These are phyloP conservation scores for Vidua chalybeata DNA, from an alignment of 2,113 vertebrate species.

Conservation along the genomic window DNA sequence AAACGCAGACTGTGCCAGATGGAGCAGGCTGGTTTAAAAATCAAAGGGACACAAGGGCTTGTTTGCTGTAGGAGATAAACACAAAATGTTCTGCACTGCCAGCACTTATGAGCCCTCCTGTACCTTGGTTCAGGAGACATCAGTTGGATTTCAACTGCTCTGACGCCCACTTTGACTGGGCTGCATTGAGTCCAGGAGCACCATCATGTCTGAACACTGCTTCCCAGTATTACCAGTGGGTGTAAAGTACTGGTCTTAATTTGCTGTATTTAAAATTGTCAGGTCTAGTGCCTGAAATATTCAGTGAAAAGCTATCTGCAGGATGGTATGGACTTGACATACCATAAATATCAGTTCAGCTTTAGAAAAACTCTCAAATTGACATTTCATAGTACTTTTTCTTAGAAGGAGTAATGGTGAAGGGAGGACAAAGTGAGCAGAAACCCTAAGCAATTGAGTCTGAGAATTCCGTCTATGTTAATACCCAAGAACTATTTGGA, in stretches of 20 bases:
- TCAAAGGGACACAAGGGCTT: background rate
- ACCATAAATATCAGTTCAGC: background rate
- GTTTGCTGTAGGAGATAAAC: background rate
- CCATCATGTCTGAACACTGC: background rate
- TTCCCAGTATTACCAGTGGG: background rate
- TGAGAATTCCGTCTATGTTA: background rate
- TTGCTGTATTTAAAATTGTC: background rate
- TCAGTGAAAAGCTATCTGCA: background rate
- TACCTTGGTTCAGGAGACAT: background rate
- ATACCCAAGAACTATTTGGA: background rate
- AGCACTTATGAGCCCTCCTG: background rate
- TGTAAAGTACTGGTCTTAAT: background rate
- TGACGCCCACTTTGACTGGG: background rate
- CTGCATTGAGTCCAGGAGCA: background rate
- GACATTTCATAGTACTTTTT: background rate
- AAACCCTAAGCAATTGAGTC: background rate
- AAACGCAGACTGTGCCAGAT: background rate
- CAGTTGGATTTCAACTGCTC: background rate
- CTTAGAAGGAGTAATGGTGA: background rate
- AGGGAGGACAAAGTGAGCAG: background rate
- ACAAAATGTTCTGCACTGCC: background rate
- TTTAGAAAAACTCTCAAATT: background rate
- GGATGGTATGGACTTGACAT: background rate
- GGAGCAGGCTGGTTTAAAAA: constrained; percentile 30
- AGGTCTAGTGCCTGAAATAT: background rate